Evolutionary conservation across 2,113 vertebrate genomes (phyloP), one percentile per base, ranked within the genome.

Genomic region (Cepphus grylle): DNA sequence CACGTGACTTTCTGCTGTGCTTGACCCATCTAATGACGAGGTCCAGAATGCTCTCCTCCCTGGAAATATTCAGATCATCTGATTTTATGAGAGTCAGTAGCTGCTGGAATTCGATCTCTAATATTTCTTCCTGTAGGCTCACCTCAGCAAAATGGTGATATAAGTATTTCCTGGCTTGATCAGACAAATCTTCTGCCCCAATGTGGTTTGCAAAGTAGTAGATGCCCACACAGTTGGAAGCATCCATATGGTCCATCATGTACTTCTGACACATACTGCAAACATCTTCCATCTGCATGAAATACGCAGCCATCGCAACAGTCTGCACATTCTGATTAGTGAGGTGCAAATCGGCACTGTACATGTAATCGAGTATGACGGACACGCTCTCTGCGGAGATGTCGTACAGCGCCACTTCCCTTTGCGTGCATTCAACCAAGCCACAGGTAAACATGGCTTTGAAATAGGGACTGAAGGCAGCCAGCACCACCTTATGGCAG

Each of bases 391-490:
- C 98, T 30, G 99, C 98, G 0, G 99, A 98, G 58, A 98, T 97
- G 90, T 99, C 99, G 6, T 98, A 96, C 32, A 99, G 97, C 9
- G 97, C 91, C 66, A 99, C 98, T 52, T 99, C 99, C 67, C 96
- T 98, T 82, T 97, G 98, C 15, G 88, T 79, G 81, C 99, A 99
- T 86, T 99, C 99, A 2, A 97, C 98, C 62, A 99, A 96, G 59
- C 99, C 99, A 19, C 99, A 99, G 53, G 99, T 99, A 94, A 99
- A 99, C 99, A 99, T 99, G 8, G 99, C 99, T 58, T 97, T 98
- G 97, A 99, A 99, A 81, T 99, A 99, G 29, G 99, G 99, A 49
- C 99, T 99, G 87, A 99, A 99, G 12, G 99, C 98, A 20, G 99
- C 98, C n/a, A 99, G 97, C 29, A 99, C 98, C 14, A 99, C 96